A percentile compares a stretch with the other conserved stretches of the same genome.
phyloP scores from a whole-genome alignment of 2,888 invertebrate genomes.

The Margaritifera margaritifera region DNA sequence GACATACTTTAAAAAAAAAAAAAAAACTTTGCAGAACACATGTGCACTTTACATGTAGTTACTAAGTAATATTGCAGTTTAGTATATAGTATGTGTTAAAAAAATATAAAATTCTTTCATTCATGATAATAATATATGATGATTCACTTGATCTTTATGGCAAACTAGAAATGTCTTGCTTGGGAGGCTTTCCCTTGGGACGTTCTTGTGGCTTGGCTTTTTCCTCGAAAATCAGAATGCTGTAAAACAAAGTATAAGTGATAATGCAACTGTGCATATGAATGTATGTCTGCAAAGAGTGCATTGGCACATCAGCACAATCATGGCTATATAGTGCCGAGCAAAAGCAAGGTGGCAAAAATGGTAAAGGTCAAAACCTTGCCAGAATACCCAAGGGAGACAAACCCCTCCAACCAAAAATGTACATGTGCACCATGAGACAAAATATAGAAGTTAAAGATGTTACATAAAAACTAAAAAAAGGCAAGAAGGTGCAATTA shows the following conservation, averaged over 20 bases:
- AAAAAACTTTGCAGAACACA: no score
- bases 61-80: no score
- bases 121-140: neutral
- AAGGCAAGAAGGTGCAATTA: no score
- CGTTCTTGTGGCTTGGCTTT: conserved; percentile 56
- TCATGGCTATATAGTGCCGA: neutral
- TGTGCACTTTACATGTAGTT: no score
- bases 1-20: no score
- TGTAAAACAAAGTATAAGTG: conserved; percentile 32
- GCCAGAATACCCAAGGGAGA: no score
- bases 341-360: neutral
- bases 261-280: neutral
- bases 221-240: conserved; percentile 68
- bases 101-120: neutral
- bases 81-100: no score
- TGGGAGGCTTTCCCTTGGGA: conserved; percentile 64
- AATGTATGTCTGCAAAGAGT: neutral
- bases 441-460: no score
- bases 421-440: no score
- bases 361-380: no score
- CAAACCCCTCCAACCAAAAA: no score
- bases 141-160: conserved; percentile 37
- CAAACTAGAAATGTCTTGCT: conserved; percentile 60
- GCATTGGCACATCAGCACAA: neutral
- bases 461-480: no score